Conservation (phyloP, 2,888 invertebrate genomes). For the Dynastes tityus region DNA sequence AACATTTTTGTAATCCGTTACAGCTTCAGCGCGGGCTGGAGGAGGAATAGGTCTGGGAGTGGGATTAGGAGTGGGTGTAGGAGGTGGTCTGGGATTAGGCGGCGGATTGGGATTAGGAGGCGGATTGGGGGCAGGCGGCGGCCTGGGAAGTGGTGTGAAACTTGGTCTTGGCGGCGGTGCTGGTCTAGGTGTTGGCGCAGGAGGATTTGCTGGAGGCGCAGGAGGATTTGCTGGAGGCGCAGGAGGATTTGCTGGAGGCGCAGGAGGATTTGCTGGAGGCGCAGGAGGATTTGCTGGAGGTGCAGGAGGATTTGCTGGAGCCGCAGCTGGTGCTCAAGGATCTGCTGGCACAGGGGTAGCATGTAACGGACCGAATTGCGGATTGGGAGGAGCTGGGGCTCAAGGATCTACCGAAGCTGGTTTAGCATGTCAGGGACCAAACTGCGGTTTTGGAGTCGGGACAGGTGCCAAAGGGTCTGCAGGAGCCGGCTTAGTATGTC, state of each 20-base stretch:
- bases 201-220: not conserved
- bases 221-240: not conserved
- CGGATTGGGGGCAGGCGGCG: not conserved
- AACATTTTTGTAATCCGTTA: too few relatives aligned
- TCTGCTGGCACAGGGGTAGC: not conserved
- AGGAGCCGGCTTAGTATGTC: too few relatives aligned
- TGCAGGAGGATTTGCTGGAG: not conserved
- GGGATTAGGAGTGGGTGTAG: not conserved
- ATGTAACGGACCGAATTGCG: conserved; percentile 23
- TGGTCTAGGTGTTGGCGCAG: not conserved
- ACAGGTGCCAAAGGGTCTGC: not conserved
- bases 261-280: not conserved
- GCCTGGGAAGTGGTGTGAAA: not conserved
- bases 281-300: not conserved
- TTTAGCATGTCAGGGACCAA: not conserved
- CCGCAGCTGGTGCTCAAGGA: not conserved
- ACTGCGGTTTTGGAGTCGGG: not conserved
- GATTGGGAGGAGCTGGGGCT: not conserved
- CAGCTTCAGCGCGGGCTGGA: not conserved
- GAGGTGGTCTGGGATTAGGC: not conserved
- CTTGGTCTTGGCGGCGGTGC: not conserved
- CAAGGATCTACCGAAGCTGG: not conserved
- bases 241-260: not conserved
- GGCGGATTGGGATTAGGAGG: not conserved
- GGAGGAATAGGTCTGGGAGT: not conserved